phyloP scores from a whole-genome alignment of 2,888 invertebrate genomes.

The Lepidochitona cinerea region DNA sequence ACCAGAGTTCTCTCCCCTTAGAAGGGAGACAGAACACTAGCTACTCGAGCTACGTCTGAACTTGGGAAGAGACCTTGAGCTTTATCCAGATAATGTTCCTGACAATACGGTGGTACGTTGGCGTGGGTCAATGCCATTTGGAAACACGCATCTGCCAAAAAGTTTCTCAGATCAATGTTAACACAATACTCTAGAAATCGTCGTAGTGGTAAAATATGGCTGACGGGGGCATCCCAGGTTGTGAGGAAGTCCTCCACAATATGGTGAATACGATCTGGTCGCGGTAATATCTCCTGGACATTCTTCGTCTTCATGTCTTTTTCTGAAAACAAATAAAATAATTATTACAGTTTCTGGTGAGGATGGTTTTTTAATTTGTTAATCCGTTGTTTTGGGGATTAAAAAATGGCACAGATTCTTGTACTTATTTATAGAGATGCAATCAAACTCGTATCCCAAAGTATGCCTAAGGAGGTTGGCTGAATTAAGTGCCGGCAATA shows the following conservation, averaged over 20 bases:
- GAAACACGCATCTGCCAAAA: slow-evolving; percentile 65
- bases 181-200: slow-evolving; percentile 55
- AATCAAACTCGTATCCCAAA: no score
- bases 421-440: no score
- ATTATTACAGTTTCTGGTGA: background rate
- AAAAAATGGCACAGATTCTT: no score
- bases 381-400: no score
- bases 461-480: no score
- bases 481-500: no score
- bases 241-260: slow-evolving; percentile 72
- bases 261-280: slow-evolving; percentile 69
- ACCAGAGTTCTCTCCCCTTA: background rate
- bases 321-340: slow-evolving; percentile 38
- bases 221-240: slow-evolving; percentile 66
- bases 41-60: slow-evolving; percentile 3
- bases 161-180: slow-evolving; percentile 59
- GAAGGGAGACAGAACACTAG: background rate
- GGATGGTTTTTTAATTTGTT: no score
- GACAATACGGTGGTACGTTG: slow-evolving; percentile 50
- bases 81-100: slow-evolving; percentile 42
- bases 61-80: slow-evolving; percentile 47
- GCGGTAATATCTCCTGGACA: slow-evolving; percentile 57
- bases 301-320: slow-evolving; percentile 42
- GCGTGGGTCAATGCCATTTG: slow-evolving; percentile 56
- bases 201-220: slow-evolving; percentile 70